Percentiles rank a stretch among this genome's conserved stretches.
These are phyloP conservation scores for Diabrotica balteata DNA, from an alignment of 2,888 invertebrate species.

Conservation along the genomic window DNA sequence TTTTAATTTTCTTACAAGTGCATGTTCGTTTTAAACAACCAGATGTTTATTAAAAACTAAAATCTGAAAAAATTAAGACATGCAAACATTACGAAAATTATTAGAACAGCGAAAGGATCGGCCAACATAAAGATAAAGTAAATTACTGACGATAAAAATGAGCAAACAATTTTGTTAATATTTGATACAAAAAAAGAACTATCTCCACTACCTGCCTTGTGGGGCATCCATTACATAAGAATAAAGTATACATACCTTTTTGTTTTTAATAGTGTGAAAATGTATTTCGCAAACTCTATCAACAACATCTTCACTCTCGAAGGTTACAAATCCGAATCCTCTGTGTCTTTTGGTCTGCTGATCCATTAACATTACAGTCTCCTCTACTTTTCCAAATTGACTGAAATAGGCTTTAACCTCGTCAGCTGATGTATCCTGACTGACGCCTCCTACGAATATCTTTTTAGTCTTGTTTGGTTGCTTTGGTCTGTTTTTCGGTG, in stretches of 20 bases:
- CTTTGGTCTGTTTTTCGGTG: slow-evolving; percentile 87
- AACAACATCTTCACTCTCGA: slow-evolving; percentile 90
- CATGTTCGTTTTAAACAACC: too few species aligned
- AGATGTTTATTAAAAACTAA: too few species aligned
- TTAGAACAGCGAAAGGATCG: too few species aligned
- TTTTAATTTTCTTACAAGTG: too few species aligned
- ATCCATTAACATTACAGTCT: slow-evolving; percentile 93
- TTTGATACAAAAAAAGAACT: too few species aligned
- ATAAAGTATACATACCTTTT: slow-evolving; percentile 65
- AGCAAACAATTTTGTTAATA: too few species aligned
- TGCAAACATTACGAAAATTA: too few species aligned
- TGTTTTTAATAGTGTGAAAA: slow-evolving; percentile 91
- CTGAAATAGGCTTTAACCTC: slow-evolving; percentile 90
- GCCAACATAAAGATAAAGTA: too few species aligned
- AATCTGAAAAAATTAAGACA: too few species aligned
- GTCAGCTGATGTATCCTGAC: slow-evolving; percentile 89
- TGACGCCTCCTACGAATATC: slow-evolving; percentile 91
- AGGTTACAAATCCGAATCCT: slow-evolving; percentile 91
- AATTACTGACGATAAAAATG: too few species aligned
- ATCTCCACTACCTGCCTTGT: too few species aligned
- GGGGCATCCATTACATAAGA: too few species aligned
- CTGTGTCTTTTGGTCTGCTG: slow-evolving; percentile 91
- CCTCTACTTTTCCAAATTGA: slow-evolving; percentile 89
- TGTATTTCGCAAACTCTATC: slow-evolving; percentile 93
- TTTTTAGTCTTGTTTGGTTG: slow-evolving; percentile 85